phyloP scores from a whole-genome alignment of 2,888 invertebrate genomes.

The Drosophila cracens region DNA sequence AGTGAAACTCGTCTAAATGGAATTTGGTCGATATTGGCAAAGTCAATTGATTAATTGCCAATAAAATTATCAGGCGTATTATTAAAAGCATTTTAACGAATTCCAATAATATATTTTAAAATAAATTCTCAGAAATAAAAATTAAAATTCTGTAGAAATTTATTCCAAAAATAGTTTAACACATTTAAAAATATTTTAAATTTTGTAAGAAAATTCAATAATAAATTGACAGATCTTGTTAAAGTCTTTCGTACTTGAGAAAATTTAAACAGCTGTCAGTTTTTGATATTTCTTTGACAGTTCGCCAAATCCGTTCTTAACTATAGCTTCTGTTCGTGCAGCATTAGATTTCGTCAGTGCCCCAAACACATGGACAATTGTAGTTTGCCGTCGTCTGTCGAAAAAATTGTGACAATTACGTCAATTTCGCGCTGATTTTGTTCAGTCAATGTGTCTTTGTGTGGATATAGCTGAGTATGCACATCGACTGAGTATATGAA shows the following conservation, averaged over 20 bases:
- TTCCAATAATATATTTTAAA: neutral
- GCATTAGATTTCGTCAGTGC: slow-evolving; percentile 23
- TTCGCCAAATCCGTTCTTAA: slow-evolving; percentile 29
- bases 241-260: slow-evolving; percentile 5
- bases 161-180: neutral
- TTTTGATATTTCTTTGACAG: slow-evolving; percentile 27
- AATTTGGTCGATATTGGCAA: neutral
- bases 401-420: slow-evolving; percentile 71
- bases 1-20: slow-evolving; percentile 26
- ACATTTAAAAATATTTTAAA: neutral
- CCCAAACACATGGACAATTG: slow-evolving; percentile 15
- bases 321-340: slow-evolving; percentile 31
- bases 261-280: slow-evolving; percentile 21
- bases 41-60: neutral
- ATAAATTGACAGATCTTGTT: neutral
- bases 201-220: neutral
- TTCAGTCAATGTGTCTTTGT: slow-evolving; percentile 29
- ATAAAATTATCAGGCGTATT: neutral
- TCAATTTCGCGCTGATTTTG: slow-evolving; percentile 75
- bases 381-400: slow-evolving; percentile 25
- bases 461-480: neutral
- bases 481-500: neutral
- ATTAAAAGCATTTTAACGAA: neutral
- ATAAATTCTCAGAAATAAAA: neutral
- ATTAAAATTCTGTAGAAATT: neutral